Conservation (phyloP, 2,113 vertebrate genomes). For the Pyxicephalus adspersus region DNA sequence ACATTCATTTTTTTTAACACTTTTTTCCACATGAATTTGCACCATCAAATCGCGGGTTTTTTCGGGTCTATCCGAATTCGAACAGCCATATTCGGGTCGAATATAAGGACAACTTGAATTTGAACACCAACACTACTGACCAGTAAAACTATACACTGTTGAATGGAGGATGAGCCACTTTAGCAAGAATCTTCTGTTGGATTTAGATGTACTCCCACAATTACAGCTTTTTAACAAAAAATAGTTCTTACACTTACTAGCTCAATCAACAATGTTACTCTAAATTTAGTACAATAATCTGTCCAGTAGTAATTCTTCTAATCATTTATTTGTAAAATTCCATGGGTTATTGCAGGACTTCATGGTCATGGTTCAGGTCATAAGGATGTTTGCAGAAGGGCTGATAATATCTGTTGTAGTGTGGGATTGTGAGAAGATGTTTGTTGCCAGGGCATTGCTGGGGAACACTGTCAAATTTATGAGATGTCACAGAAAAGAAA, state of each 20-base stretch:
- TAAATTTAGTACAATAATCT: background rate
- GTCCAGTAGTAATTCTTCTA: background rate
- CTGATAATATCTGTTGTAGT: background rate
- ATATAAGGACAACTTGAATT: too few relatives aligned
- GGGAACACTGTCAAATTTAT: conserved; percentile 40
- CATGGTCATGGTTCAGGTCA: background rate
- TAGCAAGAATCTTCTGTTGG: conserved; percentile 2
- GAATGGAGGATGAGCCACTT: too few relatives aligned
- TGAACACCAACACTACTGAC: too few relatives aligned
- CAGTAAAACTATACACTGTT: too few relatives aligned
- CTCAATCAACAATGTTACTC: background rate
- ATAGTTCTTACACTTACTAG: background rate
- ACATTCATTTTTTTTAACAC: too few relatives aligned
- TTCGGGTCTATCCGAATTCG: too few relatives aligned
- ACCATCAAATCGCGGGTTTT: too few relatives aligned
- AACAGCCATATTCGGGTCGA: too few relatives aligned
- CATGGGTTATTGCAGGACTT: background rate
- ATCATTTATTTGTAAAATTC: background rate
- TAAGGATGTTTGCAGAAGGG: background rate
- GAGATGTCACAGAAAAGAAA: conserved; percentile 27
- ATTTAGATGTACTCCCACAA: background rate
- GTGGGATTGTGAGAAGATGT: conserved; percentile 9
- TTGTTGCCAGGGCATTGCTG: conserved; percentile 1
- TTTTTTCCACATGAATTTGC: too few relatives aligned
- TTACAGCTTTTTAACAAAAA: background rate